Percentiles rank a stretch among this genome's conserved stretches.
These are phyloP conservation scores for Taphrorychus bicolor DNA, from an alignment of 2,888 invertebrate genomes.

Conservation along the genomic window DNA sequence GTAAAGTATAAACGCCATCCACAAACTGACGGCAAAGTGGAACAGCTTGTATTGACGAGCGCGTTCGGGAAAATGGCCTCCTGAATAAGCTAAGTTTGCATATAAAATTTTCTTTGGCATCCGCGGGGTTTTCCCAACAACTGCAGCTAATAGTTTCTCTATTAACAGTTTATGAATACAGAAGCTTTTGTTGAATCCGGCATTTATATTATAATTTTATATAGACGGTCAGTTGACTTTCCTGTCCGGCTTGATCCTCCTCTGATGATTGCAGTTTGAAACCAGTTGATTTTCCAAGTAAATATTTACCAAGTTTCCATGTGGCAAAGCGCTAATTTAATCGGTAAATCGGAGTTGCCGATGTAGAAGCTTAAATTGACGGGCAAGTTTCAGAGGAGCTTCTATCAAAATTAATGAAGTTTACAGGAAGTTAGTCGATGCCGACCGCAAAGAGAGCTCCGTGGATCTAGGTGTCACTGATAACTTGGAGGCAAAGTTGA, in stretches of 20 bases:
- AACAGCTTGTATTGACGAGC: slow-evolving; percentile 27
- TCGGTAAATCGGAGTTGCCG: slow-evolving; percentile 19
- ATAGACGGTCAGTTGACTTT: neutral
- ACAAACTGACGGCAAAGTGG: slow-evolving; percentile 15
- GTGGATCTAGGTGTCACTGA: neutral
- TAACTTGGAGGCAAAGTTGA: neutral
- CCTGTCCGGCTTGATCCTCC: neutral
- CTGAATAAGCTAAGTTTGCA: slow-evolving; percentile 17
- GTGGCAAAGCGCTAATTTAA: slow-evolving; percentile 27
- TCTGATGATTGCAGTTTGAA: neutral
- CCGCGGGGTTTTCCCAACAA: neutral
- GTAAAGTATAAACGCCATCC: slow-evolving; percentile 16
- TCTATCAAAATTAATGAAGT: slow-evolving; percentile 12
- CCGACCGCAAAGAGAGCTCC: neutral
- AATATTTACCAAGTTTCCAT: slow-evolving; percentile 24
- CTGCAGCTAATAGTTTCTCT: neutral
- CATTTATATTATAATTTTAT: neutral
- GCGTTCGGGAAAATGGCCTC: slow-evolving; percentile 7
- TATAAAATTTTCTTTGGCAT: slow-evolving; percentile 2
- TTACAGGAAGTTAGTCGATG: neutral
- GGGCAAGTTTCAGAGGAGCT: slow-evolving; percentile 18
- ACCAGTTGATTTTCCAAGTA: slow-evolving; percentile 1
- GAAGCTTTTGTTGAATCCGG: too few relatives aligned
- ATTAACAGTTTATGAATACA: too few relatives aligned
- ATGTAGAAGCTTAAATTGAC: slow-evolving; percentile 26